These are phyloP conservation scores for Sycophaga agraensis DNA, from an alignment of 1,140 invertebrate species.

Conservation along the genomic window DNA sequence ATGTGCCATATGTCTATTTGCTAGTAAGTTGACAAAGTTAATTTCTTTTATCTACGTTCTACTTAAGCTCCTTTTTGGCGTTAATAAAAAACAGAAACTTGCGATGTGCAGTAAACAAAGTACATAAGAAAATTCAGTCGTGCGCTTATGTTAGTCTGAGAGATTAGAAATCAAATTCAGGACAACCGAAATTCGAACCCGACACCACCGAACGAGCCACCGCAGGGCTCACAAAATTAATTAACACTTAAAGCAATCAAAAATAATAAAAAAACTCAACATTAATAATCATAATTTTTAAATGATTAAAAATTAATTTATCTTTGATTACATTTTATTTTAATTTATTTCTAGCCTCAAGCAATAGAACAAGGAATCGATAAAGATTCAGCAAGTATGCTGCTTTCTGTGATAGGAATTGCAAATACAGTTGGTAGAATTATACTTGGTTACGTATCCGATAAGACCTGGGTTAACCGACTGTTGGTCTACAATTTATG, in stretches of 20 bases:
- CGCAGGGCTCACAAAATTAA: too few relatives aligned
- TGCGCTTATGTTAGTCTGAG: too few relatives aligned
- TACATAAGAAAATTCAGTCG: too few relatives aligned
- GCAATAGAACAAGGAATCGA: neutral
- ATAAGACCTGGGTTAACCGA: constrained; percentile 86
- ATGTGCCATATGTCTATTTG: constrained; percentile 88
- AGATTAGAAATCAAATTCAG: too few relatives aligned
- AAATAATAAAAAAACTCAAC: too few relatives aligned
- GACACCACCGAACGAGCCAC: neutral
- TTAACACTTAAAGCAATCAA: too few relatives aligned
- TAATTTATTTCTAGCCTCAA: constrained; percentile 7
- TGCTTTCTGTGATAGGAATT: constrained; percentile 80
- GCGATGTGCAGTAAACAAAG: too few relatives aligned
- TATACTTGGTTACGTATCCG: constrained; percentile 79
- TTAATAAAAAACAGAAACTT: too few relatives aligned
- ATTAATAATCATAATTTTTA: neutral
- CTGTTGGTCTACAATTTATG: constrained; percentile 86
- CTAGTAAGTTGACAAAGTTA: too few relatives aligned
- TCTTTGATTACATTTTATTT: too few relatives aligned
- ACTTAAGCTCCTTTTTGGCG: too few relatives aligned
- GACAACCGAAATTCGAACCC: neutral
- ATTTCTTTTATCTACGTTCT: too few relatives aligned
- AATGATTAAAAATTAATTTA: neutral
- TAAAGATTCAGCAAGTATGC: constrained; percentile 59
- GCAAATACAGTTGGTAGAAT: constrained; percentile 87